phyloP scores from a whole-genome alignment of 2,888 invertebrate species.

The Dryocosmus kuriphilus region DNA sequence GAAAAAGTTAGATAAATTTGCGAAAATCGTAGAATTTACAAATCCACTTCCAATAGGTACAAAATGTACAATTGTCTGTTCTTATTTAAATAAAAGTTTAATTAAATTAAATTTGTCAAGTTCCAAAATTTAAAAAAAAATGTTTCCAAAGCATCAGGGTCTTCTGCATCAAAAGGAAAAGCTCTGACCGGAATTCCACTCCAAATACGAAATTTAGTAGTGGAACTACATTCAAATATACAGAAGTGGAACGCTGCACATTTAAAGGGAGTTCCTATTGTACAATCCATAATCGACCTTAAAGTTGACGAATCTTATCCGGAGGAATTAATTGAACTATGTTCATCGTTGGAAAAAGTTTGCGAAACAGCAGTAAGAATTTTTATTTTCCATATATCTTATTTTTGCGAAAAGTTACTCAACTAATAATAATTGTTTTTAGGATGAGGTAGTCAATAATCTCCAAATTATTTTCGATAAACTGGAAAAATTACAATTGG shows the following conservation, averaged over 20 bases:
- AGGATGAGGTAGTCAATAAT: constrained; percentile 66
- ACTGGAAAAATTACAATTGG: constrained; percentile 59
- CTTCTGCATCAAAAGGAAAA: constrained; percentile 70
- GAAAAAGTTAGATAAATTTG: no score
- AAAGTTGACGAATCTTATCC: constrained; percentile 63
- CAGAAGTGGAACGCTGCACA: constrained; percentile 80
- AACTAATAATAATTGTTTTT: constrained; percentile 39
- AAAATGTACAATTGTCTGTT: no score
- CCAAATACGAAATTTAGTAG: constrained; percentile 80
- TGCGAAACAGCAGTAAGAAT: constrained; percentile 66
- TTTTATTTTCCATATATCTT: no score
- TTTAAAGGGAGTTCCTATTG: constrained; percentile 75
- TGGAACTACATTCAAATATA: constrained; percentile 79
- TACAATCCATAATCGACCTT: constrained; percentile 74
- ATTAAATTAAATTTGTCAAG: background rate
- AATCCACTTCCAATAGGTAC: no score
- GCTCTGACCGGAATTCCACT: constrained; percentile 81
- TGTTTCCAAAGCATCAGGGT: constrained; percentile 40
- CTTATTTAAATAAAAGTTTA: no score
- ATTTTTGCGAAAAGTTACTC: background rate
- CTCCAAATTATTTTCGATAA: constrained; percentile 60
- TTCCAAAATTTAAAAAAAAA: background rate
- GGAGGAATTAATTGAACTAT: constrained; percentile 64
- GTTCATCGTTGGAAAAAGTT: constrained; percentile 66
- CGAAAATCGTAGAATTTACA: no score